Percentiles rank a stretch among this genome's conserved stretches.
Conservation (phyloP, 2,113 vertebrate species). For the Coreoperca whiteheadi region DNA sequence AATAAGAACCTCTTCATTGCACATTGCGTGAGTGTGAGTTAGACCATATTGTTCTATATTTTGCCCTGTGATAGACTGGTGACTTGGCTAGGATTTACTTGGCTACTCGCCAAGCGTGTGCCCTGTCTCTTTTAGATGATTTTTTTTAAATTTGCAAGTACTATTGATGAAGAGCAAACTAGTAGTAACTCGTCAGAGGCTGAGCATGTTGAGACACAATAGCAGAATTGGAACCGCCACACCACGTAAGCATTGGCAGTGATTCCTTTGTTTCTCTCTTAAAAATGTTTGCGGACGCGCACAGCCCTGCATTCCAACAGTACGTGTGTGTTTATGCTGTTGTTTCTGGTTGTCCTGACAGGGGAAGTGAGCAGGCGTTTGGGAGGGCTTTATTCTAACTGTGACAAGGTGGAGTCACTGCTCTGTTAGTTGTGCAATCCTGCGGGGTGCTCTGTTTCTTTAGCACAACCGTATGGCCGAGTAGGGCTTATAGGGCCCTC, state of each 20-base stretch:
- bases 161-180: conserved; percentile 38
- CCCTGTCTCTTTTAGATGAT: neutral
- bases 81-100: neutral
- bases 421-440: conserved; percentile 75
- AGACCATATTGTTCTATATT: neutral
- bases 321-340: conserved; percentile 66
- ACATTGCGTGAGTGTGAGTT: neutral
- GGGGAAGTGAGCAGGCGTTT: conserved; percentile 70
- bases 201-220: conserved; percentile 75
- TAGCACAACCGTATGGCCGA: conserved; percentile 26
- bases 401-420: conserved; percentile 75
- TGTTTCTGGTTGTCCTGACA: conserved; percentile 72
- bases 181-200: conserved; percentile 56
- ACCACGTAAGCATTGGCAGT: conserved; percentile 61
- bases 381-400: conserved; percentile 70
- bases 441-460: conserved; percentile 46
- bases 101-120: neutral
- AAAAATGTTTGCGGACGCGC: conserved; percentile 43
- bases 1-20: neutral
- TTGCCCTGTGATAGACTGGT: neutral
- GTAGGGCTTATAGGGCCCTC: neutral
- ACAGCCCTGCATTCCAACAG: conserved; percentile 64
- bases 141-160: conserved; percentile 22
- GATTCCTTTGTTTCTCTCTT: conserved; percentile 58
- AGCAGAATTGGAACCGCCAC: conserved; percentile 51